Percentiles rank a stretch among this genome's conserved stretches.
Conservation (phyloP, 2,113 vertebrate genomes). For the Gallinago media region DNA sequence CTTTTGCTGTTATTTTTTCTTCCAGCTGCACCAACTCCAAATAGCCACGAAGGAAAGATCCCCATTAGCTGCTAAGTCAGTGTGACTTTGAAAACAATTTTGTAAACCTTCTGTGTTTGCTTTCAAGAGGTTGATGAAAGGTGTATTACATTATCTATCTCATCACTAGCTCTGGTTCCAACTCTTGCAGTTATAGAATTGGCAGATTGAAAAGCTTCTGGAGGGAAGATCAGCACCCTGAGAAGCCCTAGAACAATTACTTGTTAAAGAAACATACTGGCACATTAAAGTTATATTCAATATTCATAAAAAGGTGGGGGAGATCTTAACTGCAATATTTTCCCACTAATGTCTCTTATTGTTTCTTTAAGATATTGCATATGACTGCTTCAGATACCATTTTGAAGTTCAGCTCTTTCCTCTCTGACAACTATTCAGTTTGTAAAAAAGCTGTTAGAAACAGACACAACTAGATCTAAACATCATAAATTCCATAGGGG, state of each 20-base stretch:
- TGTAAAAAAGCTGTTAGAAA: background rate
- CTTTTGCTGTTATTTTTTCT: slow-evolving; percentile 41
- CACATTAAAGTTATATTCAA: background rate
- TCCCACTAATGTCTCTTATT: background rate
- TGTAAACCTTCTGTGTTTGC: background rate
- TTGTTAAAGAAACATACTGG: background rate
- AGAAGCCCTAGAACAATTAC: background rate
- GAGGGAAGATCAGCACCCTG: background rate
- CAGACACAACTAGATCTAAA: background rate
- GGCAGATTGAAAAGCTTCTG: background rate
- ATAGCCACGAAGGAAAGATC: background rate
- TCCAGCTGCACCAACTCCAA: background rate
- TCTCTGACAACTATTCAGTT: background rate
- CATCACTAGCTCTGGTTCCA: background rate
- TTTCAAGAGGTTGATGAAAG: slow-evolving; percentile 14
- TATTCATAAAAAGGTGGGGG: too few species aligned
- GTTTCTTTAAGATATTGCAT: background rate
- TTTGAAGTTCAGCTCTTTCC: background rate
- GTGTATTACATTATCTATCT: background rate
- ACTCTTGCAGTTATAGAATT: background rate
- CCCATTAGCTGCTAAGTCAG: background rate
- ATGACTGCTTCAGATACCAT: accelerated
- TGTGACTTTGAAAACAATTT: background rate
- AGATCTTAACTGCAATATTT: background rate
- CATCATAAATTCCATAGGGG: background rate